Percentiles rank a stretch among this genome's conserved stretches.
Evolutionary conservation across 2,797 vertebrate genomes (phyloP).

Genomic region (Serranus cabrilla): DNA sequence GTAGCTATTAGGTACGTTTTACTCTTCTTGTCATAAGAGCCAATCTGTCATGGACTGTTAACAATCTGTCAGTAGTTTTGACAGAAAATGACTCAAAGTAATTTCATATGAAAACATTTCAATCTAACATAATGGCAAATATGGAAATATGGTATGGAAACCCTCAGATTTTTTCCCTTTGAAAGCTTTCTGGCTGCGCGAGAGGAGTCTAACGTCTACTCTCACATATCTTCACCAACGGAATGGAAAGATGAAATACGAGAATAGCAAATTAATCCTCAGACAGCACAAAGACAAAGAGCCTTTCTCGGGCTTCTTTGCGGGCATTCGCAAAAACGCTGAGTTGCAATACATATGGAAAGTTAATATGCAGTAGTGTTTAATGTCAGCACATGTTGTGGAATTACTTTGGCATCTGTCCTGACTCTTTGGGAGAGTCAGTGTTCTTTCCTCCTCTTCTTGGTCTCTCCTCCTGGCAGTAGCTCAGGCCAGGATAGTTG

Average conservation of each 20-base stretch:
- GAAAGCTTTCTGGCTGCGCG: conserved; percentile 58
- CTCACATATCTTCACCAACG: conserved; percentile 79
- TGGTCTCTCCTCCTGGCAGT: conserved; percentile 79
- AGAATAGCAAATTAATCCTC: conserved; percentile 85
- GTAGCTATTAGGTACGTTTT: conserved; percentile 26
- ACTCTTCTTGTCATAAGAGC: conserved; percentile 22
- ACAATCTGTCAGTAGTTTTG: conserved; percentile 43
- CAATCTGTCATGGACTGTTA: conserved; percentile 40
- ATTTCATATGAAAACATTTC: conserved; percentile 62
- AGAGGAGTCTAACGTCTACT: conserved; percentile 68
- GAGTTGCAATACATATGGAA: conserved; percentile 89
- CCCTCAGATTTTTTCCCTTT: conserved; percentile 53
- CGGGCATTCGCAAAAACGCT: conserved; percentile 82
- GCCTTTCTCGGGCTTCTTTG: conserved; percentile 83
- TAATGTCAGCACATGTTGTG: conserved; percentile 90
- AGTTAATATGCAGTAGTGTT: conserved; percentile 88
- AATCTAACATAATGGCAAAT: conserved; percentile 60
- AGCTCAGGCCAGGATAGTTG: conserved; percentile 76
- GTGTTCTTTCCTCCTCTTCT: conserved; percentile 79
- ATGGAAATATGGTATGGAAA: conserved; percentile 77
- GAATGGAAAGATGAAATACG: conserved; percentile 88
- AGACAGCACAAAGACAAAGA: conserved; percentile 88
- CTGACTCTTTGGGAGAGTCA: conserved; percentile 83
- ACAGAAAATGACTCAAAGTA: conserved; percentile 49
- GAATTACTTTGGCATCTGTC: conserved; percentile 88